Base-by-base conservation (phyloP, 2,888 invertebrate species). In the Erebia palarica region DNA sequence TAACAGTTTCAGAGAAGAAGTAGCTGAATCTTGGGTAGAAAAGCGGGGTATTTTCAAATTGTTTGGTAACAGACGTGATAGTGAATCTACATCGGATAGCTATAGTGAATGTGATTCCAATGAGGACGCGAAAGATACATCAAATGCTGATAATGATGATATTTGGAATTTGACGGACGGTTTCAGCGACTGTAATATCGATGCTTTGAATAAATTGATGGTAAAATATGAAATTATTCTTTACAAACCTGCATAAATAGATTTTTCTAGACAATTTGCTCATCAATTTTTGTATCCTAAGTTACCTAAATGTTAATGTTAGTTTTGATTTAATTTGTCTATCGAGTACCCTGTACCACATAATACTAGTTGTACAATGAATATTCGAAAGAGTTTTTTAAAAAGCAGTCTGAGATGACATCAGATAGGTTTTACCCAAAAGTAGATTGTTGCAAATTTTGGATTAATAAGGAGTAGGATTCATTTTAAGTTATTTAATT, bases 71-170 rank as follows among this genome's bases (percentile, higher is more conserved):
- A 87, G 82, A 79, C 83, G 86, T 72, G 90, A 91, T 21, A 91
- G 89, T 75, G 91, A 90, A 70, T 86, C 91, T 0, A 89, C 90
- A 0, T 91, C 92, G 1, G 92, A 92, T 73, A 92, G 92, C 77
- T 93, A 92, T 77, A 93, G 93, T 71, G 92, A 92, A 76, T 92
- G 89, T 71, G 92, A 92, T 64, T 88, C 90, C 1, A 85, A 83
- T 63, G 79, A 81, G 8, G 81, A 78, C 8, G 72, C 74, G 10
- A 73, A 67, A 13, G 72, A 74, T 18, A 55, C 66, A 14, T 51
- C 59, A 55, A 61, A 66, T 49, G 10, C 55, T 44, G 72, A 70
- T 42, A 64, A 69, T 14, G 65, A 70, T n/a, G 71, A 75, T 64
- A 74, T 79, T 55, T 81, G 77, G 69, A 78, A 82, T 64, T 75